Evolutionary conservation across 2,113 vertebrate species (phyloP), one percentile per base, ranked within the genome.

Genomic region (Microcebus ravelobensis): DNA sequence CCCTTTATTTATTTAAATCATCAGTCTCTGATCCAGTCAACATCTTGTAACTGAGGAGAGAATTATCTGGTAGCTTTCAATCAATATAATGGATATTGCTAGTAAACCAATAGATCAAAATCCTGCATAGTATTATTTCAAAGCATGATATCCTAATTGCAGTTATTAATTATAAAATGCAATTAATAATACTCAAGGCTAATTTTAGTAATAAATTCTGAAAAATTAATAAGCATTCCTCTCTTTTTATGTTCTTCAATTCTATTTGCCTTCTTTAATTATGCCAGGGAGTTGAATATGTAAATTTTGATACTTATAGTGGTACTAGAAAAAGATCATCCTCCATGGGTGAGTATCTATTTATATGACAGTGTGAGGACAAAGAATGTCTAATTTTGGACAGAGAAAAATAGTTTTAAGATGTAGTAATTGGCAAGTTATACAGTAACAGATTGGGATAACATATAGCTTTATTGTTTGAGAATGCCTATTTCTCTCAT

Each of bases 1-100:
- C 0, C 65, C 48, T 91, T 96, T 96, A 73, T 91, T 82, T 97
- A 94, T 95, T 92, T 96, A 97, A 87, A 93, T 90, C 68, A 76
- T 94, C 82, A 87, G 71, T 88, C 77, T 96, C 50, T 34, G 76
- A 71, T 90, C 52, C 2, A 96, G 59, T 88, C 79, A 93, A 29
- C 9, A n/a, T 70, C 91, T 96, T 90, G 63, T 91, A 17, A 94
- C 61, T 90, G 31, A 92, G 17, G 48, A 90, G n/a, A 87, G 73
- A 57, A 73, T 96, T 93, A 91, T 87, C 73, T 83, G 87, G 59
- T 74, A 71, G 48, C 48, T 96, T 96, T 97, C 89, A 95, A 59
- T 96, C 97, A 96, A 63, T 57, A 20, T 59, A 94, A 96, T 87
- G 39, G 65, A 87, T 80, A 88, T 6, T 83, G 48, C 27, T 45